These are phyloP conservation scores for Bombus picipes DNA, from an alignment of 1,140 invertebrate genomes.

Conservation along the genomic window DNA sequence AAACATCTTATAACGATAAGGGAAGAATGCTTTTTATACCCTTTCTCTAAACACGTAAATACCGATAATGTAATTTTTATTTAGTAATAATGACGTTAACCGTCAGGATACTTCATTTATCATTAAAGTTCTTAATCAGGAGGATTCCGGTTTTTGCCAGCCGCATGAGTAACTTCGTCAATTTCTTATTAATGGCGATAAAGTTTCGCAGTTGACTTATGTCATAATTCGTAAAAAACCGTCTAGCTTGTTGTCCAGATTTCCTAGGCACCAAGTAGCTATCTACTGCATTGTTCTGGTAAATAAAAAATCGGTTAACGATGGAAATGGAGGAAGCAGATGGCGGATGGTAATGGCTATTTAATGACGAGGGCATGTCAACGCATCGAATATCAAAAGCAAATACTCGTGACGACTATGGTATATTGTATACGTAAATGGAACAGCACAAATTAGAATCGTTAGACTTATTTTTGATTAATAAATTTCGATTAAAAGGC, in stretches of 20 bases:
- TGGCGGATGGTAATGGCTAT: neutral
- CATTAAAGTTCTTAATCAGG: neutral
- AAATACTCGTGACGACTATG: neutral
- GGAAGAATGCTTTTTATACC: too few relatives aligned
- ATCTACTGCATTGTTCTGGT: neutral
- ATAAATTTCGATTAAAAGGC: too few relatives aligned
- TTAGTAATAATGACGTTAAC: too few relatives aligned
- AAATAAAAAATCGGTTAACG: constrained; percentile 22
- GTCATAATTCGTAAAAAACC: constrained; percentile 29
- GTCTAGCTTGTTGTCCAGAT: neutral
- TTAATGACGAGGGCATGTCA: neutral
- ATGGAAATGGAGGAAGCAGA: neutral
- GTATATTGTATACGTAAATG: neutral
- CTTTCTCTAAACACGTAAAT: too few relatives aligned
- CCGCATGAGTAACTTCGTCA: constrained; percentile 64
- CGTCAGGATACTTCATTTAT: too few relatives aligned
- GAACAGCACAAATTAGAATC: too few relatives aligned
- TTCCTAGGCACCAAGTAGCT: neutral
- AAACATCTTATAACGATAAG: too few relatives aligned
- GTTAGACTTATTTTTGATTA: too few relatives aligned
- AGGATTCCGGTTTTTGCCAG: neutral
- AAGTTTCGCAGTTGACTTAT: constrained; percentile 48
- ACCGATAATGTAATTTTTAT: too few relatives aligned
- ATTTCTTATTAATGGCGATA: constrained; percentile 70
- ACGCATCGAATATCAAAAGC: neutral